phyloP scores from a whole-genome alignment of 2,888 invertebrate species.

The Orthosia incerta region DNA sequence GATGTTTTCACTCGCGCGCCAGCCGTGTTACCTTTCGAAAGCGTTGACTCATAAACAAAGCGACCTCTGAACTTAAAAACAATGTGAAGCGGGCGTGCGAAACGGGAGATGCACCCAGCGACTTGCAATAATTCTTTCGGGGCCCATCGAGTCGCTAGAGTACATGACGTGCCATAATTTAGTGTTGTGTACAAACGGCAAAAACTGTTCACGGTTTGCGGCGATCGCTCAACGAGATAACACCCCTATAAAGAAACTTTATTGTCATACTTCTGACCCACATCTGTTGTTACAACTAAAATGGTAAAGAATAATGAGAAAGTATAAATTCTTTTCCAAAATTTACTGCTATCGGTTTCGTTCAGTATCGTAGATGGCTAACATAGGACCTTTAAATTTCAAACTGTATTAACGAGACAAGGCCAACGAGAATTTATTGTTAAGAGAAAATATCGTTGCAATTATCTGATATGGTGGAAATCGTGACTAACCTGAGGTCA shows the following conservation, averaged over 20 bases:
- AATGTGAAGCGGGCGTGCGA: slow-evolving; percentile 90
- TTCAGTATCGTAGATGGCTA: slow-evolving; percentile 45
- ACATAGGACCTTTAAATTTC: slow-evolving; percentile 46
- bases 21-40: slow-evolving; percentile 90
- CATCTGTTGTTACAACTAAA: slow-evolving; percentile 81
- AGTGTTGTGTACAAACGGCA: slow-evolving; percentile 75
- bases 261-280: slow-evolving; percentile 83
- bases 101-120: slow-evolving; percentile 88
- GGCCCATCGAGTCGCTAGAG: slow-evolving; percentile 82
- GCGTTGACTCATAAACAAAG: slow-evolving; percentile 89
- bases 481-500: slow-evolving; percentile 86
- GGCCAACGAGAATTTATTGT: slow-evolving; percentile 81
- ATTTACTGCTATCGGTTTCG: slow-evolving; percentile 51
- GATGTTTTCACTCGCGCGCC: slow-evolving; percentile 87
- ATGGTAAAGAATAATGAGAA: slow-evolving; percentile 79
- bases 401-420: slow-evolving; percentile 72
- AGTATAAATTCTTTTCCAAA: slow-evolving; percentile 57
- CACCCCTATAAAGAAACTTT: slow-evolving; percentile 79
- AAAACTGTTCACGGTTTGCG: slow-evolving; percentile 79
- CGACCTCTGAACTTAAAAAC: slow-evolving; percentile 90
- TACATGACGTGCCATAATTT: slow-evolving; percentile 84
- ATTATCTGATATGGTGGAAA: slow-evolving; percentile 84
- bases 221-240: slow-evolving; percentile 81
- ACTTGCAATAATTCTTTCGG: slow-evolving; percentile 88
- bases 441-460: slow-evolving; percentile 82